Percentiles rank a stretch among this genome's conserved stretches.
These are phyloP conservation scores for Leucopsar rothschildi DNA, from an alignment of 2,113 vertebrate genomes.

Conservation along the genomic window DNA sequence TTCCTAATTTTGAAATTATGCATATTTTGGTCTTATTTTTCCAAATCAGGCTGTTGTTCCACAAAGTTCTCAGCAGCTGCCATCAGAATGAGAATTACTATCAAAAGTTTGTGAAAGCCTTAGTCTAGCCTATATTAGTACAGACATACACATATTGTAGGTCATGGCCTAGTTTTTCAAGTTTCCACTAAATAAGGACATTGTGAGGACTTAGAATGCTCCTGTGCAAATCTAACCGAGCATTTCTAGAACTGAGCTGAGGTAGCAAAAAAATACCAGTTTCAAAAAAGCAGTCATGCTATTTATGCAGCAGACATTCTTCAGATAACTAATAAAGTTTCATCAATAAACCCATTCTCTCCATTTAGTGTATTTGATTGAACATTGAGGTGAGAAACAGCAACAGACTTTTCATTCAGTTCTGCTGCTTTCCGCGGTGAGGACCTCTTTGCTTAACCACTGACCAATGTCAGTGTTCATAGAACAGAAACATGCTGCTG, in stretches of 20 bases:
- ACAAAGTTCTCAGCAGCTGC: not conserved
- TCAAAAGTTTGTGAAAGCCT: not conserved
- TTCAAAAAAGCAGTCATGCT: not conserved
- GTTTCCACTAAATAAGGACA: not conserved
- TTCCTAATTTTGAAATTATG: not conserved
- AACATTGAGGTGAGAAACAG: not conserved
- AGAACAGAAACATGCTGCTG: not conserved
- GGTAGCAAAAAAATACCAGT: not conserved
- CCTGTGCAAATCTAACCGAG: not conserved
- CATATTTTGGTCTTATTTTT: not conserved
- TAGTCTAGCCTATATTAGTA: not conserved
- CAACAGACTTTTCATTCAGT: not conserved
- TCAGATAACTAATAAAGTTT: not conserved
- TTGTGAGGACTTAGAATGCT: not conserved
- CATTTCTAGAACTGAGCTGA: not conserved
- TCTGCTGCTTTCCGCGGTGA: not conserved
- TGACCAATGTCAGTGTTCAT: not conserved
- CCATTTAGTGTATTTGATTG: not conserved
- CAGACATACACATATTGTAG: not conserved
- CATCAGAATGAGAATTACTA: not conserved
- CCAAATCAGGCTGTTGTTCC: not conserved
- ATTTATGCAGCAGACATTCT: not conserved
- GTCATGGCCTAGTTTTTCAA: not conserved
- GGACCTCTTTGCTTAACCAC: not conserved
- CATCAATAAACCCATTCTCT: not conserved